Evolutionary conservation across 2,888 invertebrate genomes (phyloP), one percentile per base, ranked within the genome.

Genomic region (Lasioglossum morio): DNA sequence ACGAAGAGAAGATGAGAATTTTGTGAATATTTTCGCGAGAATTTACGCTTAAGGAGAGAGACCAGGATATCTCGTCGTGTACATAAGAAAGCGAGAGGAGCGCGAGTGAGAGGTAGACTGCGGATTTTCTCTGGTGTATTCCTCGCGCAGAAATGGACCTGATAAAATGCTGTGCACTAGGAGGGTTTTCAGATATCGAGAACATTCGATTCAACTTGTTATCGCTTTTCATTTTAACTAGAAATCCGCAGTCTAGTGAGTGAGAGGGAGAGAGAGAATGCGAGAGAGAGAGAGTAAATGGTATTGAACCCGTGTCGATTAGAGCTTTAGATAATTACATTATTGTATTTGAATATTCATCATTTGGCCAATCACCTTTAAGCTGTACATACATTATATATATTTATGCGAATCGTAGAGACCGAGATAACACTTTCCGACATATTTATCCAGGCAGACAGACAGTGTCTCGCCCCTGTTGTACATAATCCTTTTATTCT

Each of bases 41-140:
- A 81, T 81, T 84, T 87, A 86, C 84, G 87, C 87, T 87, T 86
- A 81, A 77, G 73, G 81, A 79, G 84, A 86, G 84, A 86, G 70
- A 57, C 30, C 43, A 73, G 53, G 87, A 87, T 34, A 34, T 87
- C 87, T 87, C 87, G 77, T 60, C 40, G 74, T 87, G 87, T 87
- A 87, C 74, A 87, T 87, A 84, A 37, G 30, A 27, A 63, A 19
- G 63, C 19, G 16, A 34, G 63, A 30, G 63, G 2, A 34, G 63
- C 63, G 30, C 19, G 63, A 53, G 16, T 14, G 37, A 37, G 69
- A 77, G 57, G 12, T 57, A 57, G 57, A 57, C 57, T 57, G 57
- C 57, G 57, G 57, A 57, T 57, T 53, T 53, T 23, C 2, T 19
- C 0, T 12, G 4, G 12, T 12, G 3, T 57, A n/a, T 57, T n/a